Evolutionary conservation across 64 coral and sea anemone genomes (phyloP), one percentile per base, ranked within the genome.

Genomic region (Porites lutea): DNA sequence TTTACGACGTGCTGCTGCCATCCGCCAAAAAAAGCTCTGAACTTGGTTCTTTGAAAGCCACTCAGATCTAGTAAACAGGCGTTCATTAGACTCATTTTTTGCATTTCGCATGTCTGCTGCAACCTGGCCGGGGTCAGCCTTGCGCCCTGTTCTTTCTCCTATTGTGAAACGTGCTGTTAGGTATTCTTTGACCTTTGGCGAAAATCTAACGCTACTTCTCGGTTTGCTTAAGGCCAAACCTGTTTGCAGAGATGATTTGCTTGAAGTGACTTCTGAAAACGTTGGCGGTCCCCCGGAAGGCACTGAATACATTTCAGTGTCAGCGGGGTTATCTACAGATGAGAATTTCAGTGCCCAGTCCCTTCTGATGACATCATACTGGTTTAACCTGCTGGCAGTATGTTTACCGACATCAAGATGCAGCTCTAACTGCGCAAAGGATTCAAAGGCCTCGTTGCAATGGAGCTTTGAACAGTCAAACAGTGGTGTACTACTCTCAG

Each of bases 331-430:
- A n/a, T 92, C 83, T 74, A 87, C 53, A 13, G 93, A 90, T 44
- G 93, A 86, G 64, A 95, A 95, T 18, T 95, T 95, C 6, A 54
- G 2, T 7, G 93, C 93, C 89, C 93, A 95, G 14, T 91, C 82
- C 57, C 82, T 95, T 95, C 51, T 95, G 20, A 95, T 91, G 2
- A 47, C 51, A 82, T 88, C 93, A 86, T 90, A 91, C 88, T 91
- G 93, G 59, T 48, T 95, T 16, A 87, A 6, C 43, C 4, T 59
- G 75, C 4, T 82, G 20, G 52, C 58, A 15, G 78, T 96, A 52
- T 96, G 94, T 78, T 96, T 83, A 13, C 94, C 94, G 20, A 96
- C 78, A 58, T 96, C 90, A 7, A 96, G 67, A 45, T 96, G 90
- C 44, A 92, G 52, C 13, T 96, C 86, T 12, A 96, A 79, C 6